Evolutionary conservation across 2,797 vertebrate genomes (phyloP).

Genomic region (Xyrichtys novacula): DNA sequence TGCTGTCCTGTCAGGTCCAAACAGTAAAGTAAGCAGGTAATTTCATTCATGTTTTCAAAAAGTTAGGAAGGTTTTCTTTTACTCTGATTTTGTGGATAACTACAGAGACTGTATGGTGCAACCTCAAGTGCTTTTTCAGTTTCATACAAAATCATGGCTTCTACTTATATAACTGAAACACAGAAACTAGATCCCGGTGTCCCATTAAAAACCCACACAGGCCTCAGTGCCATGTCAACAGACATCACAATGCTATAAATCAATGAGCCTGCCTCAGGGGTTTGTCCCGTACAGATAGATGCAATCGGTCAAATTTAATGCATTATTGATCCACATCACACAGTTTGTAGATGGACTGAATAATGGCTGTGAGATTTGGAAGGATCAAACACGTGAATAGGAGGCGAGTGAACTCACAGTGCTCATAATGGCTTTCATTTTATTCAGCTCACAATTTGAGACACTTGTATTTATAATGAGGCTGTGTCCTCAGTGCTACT

Average conservation of each 20-base stretch:
- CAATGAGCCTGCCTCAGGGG: slow-evolving; percentile 31
- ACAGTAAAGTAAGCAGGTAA: not conserved
- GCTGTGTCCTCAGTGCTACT: slow-evolving; percentile 12
- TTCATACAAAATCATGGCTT: not conserved
- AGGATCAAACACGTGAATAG: slow-evolving; percentile 40
- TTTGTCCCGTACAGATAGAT: slow-evolving; percentile 42
- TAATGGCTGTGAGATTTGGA: slow-evolving; percentile 16
- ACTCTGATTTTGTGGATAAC: too few relatives aligned
- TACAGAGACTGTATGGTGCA: not conserved
- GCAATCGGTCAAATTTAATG: slow-evolving; percentile 23
- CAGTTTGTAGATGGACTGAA: slow-evolving; percentile 11
- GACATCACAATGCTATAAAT: slow-evolving; percentile 48
- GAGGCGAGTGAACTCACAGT: not conserved
- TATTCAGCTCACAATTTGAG: slow-evolving; percentile 36
- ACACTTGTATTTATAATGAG: slow-evolving; percentile 34
- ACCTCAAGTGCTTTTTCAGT: not conserved
- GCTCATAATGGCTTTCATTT: slow-evolving; percentile 25
- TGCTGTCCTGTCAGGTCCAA: too few relatives aligned
- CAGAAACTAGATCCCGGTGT: slow-evolving; percentile 19
- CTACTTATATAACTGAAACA: not conserved
- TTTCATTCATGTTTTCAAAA: not conserved
- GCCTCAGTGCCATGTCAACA: slow-evolving; percentile 15
- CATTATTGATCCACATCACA: slow-evolving; percentile 35
- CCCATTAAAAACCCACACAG: slow-evolving; percentile 37
- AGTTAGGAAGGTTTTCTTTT: too few relatives aligned